phyloP scores from a whole-genome alignment of 2,797 vertebrate species.

The Pampus argenteus region DNA sequence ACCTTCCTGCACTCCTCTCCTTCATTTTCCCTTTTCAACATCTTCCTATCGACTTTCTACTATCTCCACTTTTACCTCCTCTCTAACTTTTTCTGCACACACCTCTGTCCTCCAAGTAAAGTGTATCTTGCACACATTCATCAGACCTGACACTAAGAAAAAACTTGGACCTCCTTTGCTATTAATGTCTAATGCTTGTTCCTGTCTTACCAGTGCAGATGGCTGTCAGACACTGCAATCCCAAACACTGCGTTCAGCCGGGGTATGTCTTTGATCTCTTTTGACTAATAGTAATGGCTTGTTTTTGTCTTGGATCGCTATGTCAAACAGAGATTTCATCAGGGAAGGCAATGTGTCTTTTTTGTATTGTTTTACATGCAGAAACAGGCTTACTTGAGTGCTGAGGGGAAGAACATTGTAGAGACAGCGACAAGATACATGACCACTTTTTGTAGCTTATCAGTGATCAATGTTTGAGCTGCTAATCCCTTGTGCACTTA shows the following conservation, averaged over 20 bases:
- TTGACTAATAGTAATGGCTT: constrained; percentile 78
- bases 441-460: constrained; percentile 71
- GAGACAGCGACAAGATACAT: constrained; percentile 65
- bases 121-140: constrained; percentile 48
- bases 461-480: constrained; percentile 74
- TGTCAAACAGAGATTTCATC: constrained; percentile 81
- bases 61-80: constrained; percentile 19
- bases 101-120: constrained; percentile 23
- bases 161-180: constrained; percentile 60
- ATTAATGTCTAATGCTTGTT: constrained; percentile 70
- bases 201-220: constrained; percentile 69
- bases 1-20: constrained; percentile 24
- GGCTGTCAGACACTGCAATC: constrained; percentile 73
- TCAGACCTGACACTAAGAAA: constrained; percentile 55
- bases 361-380: constrained; percentile 51
- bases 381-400: constrained; percentile 41
- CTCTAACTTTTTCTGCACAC: constrained; percentile 11
- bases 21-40: constrained; percentile 28
- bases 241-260: constrained; percentile 66
- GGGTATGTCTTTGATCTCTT: constrained; percentile 80
- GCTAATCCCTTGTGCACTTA: constrained; percentile 76
- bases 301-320: constrained; percentile 78
- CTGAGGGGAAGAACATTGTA: constrained; percentile 45
- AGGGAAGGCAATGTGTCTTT: constrained; percentile 55
- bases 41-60: constrained; percentile 26